Evolutionary conservation across 2,113 vertebrate genomes (phyloP), one percentile per base, ranked within the genome.

Genomic region (human (Homo sapiens)): DNA sequence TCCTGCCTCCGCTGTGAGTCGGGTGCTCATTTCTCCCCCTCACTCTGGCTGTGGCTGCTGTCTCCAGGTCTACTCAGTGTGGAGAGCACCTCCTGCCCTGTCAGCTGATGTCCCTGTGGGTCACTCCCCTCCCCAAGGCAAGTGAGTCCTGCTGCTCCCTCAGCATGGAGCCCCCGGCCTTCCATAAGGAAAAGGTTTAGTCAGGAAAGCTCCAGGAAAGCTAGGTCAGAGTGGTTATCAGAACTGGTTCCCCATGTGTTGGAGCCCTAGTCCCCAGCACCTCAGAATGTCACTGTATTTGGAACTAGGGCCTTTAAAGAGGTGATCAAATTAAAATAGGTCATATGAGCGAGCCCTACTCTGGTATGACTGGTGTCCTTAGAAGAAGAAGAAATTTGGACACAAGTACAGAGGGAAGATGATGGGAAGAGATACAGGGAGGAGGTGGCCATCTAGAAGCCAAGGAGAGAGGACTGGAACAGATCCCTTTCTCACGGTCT

Each of bases 121-220:
- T 79, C 35, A 11, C 8, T 45, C 68, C 12, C 10, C 52, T 88
- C 52, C 66, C 50, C 43, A 27, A 70, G 86, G 6, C 61, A 76
- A 35, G 30, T 52, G 66, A 8, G 16, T 64, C 61, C 9, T 6
- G 45, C 3, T 10, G 27, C 30, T 27, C 50, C 18, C 12, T 17
- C 5, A 52, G 35, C 22, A 4, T 8, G 55, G 72, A 10, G 8
- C 6, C 55, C 27, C 40, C 0, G 0, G 1, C 5, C 17, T 16
- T 70, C 25, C 14, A 23, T 17, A 73, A 70, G 18, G 55, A 59
- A 8, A 72, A 57, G 57, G 0, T 8, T 61, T 55, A 30, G 75
- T 38, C 30, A 48, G 40, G 30, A 75, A 80, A 23, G 40, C 25
- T 25, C 35, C 30, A 48, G 40, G 30, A 75, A 84, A 23, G 40